Percentiles rank a stretch among this genome's conserved stretches.
Evolutionary conservation across 2,797 vertebrate species (phyloP).

Genomic region (Crocodylus rhombifer): DNA sequence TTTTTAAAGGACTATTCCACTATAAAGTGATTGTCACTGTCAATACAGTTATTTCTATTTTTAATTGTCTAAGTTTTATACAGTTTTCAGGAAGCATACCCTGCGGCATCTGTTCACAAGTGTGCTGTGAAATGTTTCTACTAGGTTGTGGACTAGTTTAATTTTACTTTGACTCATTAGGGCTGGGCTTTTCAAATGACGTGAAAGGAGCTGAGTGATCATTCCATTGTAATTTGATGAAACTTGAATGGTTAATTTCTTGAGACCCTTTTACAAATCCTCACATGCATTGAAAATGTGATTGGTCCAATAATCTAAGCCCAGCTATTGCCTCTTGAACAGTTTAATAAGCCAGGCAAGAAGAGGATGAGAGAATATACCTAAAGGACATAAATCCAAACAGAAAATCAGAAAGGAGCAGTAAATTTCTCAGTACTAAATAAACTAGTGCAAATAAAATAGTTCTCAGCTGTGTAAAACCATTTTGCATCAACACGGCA

Average conservation of each 20-base stretch:
- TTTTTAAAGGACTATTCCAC: not conserved
- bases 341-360: not conserved
- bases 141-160: too few relatives aligned
- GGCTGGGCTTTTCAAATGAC: not conserved
- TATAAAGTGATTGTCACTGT: not conserved
- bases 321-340: not conserved
- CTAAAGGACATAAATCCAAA: not conserved
- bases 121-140: not conserved
- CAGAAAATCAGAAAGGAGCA: not conserved
- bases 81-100: not conserved
- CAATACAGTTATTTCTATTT: not conserved
- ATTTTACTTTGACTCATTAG: not conserved
- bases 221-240: not conserved
- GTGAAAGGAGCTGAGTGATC: not conserved
- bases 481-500: not conserved
- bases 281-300: not conserved
- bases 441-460: not conserved
- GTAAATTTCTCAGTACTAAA: not conserved
- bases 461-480: not conserved
- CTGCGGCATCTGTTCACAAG: not conserved
- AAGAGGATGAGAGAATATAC: not conserved
- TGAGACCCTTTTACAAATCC: not conserved
- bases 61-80: not conserved
- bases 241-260: not conserved
- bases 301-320: too few relatives aligned